Base-by-base conservation (phyloP, 2,888 invertebrate species). In the Zonitis immaculata region DNA sequence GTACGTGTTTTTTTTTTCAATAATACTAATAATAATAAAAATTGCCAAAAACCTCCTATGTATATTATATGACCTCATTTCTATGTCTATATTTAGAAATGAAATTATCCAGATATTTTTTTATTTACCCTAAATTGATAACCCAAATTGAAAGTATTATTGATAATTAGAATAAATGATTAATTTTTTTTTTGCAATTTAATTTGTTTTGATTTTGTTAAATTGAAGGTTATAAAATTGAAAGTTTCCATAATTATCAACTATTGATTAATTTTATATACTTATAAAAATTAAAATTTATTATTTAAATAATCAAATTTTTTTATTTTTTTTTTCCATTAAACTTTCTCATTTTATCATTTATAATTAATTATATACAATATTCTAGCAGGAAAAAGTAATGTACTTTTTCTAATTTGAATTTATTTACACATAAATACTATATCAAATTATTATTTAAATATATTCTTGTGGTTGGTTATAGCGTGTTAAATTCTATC, bases 281-380 rank as follows among this genome's bases (percentile, higher is more conserved):
- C n/a, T n/a, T n/a, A n/a, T n/a, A n/a, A n/a, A n/a, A n/a, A n/a
- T n/a, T n/a, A n/a, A n/a, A n/a, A n/a, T n/a, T n/a, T n/a, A n/a
- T n/a, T n/a, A n/a, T n/a, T n/a, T n/a, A n/a, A n/a, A n/a, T n/a
- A n/a, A n/a, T n/a, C n/a, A n/a, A n/a, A n/a, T n/a, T n/a, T n/a
- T n/a, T n/a, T n/a, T n/a, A n/a, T n/a, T n/a, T n/a, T n/a, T n/a
- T n/a, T n/a, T n/a, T n/a, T n/a, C n/a, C 6, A 30, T 3, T 1
- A 35, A 49, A 54, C 57, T 57, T 57, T 57, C 57, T 57, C n/a
- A 51, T 48, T 52, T 51, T 51, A 57, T 54, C 46, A 48, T 51
- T n/a, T n/a, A n/a, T n/a, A n/a, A n/a, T 28, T 47, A 51, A 57
- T 57, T 57, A 57, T 54, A 57, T 47, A 26, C 51, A 49, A 49